Evolutionary conservation across 2,888 invertebrate genomes (phyloP).

Genomic region (Polia nebulosa): DNA sequence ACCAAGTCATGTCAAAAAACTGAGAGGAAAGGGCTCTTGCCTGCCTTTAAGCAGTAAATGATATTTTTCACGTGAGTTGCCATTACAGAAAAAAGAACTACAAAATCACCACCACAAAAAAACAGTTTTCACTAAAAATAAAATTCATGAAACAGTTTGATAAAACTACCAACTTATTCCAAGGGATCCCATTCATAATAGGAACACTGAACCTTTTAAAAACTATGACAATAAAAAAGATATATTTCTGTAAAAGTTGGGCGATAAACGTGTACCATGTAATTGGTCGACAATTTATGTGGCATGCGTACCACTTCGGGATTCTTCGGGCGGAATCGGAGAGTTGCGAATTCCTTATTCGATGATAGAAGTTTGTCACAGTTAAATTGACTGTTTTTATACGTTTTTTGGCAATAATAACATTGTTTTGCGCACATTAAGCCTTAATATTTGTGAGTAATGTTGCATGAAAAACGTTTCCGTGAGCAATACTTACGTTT

Average conservation of each 20-base stretch:
- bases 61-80: neutral
- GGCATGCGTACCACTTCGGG: conserved; percentile 68
- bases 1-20: too few species aligned
- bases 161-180: conserved; percentile 62
- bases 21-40: fast-evolving
- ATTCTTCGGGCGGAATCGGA: conserved; percentile 70
- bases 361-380: conserved; percentile 52
- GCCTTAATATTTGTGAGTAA: conserved; percentile 14
- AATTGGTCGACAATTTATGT: conserved; percentile 83
- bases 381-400: conserved; percentile 56
- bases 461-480: conserved; percentile 22
- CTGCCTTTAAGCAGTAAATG: neutral
- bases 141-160: conserved; percentile 54
- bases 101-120: conserved; percentile 11
- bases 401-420: conserved; percentile 52
- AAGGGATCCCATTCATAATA: conserved; percentile 67
- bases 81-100: neutral
- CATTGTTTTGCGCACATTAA: conserved; percentile 42
- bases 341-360: conserved; percentile 50
- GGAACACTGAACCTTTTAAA: conserved; percentile 84
- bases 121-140: conserved; percentile 1
- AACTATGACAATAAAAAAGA: conserved; percentile 86
- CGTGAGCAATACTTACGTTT: neutral
- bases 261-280: conserved; percentile 80
- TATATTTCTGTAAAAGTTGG: conserved; percentile 78